Evolutionary conservation across 2,888 invertebrate species (phyloP).

Genomic region (Acanthoscelides obtectus): DNA sequence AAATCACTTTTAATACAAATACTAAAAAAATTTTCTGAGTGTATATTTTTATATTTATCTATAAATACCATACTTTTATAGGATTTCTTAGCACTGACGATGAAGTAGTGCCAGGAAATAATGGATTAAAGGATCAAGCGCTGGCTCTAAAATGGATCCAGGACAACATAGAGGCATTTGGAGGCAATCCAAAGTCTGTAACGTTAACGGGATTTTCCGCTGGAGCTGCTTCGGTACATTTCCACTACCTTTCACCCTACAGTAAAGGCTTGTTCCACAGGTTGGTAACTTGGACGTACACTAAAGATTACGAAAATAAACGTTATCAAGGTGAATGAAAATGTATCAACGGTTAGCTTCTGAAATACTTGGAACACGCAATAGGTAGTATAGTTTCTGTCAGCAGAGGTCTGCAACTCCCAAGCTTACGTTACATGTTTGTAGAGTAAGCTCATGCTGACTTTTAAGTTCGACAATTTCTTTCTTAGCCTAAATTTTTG

Average conservation of each 20-base stretch:
- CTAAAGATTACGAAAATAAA: too few relatives aligned
- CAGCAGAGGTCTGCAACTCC: too few relatives aligned
- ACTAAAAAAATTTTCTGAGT: not conserved
- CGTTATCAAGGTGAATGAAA: too few relatives aligned
- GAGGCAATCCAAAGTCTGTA: constrained; percentile 39
- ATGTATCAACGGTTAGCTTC: too few relatives aligned
- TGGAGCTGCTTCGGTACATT: constrained; percentile 41
- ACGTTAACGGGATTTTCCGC: constrained; percentile 40
- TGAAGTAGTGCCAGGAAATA: constrained; percentile 38
- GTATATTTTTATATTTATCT: too few relatives aligned
- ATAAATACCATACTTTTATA: constrained; percentile 36
- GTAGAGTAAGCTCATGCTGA: too few relatives aligned
- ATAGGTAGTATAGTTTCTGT: too few relatives aligned
- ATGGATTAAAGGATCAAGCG: constrained; percentile 41
- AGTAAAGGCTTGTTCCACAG: constrained; percentile 47
- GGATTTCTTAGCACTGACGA: constrained; percentile 42
- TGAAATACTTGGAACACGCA: too few relatives aligned
- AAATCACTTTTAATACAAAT: not conserved
- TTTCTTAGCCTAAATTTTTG: too few relatives aligned
- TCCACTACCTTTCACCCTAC: constrained; percentile 39
- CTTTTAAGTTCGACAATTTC: too few relatives aligned
- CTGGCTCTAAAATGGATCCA: constrained; percentile 40
- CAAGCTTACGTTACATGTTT: too few relatives aligned
- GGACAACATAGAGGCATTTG: constrained; percentile 38
- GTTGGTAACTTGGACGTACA: too few relatives aligned